These are phyloP conservation scores for Acrobasis suavella DNA, from an alignment of 2,888 invertebrate species.

Conservation along the genomic window DNA sequence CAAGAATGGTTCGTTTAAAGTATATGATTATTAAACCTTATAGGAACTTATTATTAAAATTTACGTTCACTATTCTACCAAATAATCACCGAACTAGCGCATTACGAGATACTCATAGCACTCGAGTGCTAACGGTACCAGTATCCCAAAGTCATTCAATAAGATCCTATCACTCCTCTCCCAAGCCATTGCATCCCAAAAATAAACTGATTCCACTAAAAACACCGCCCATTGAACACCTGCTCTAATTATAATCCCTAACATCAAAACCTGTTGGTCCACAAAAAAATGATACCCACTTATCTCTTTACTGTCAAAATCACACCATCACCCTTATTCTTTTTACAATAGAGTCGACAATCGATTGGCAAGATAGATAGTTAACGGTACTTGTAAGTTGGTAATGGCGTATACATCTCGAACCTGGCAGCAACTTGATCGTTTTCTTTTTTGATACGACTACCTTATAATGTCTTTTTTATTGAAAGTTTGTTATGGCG, in stretches of 20 bases:
- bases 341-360: slow-evolving; percentile 34
- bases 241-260: slow-evolving; percentile 70
- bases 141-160: slow-evolving; percentile 1
- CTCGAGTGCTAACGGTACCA: not conserved
- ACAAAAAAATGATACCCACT: slow-evolving; percentile 39
- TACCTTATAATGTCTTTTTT: slow-evolving; percentile 71
- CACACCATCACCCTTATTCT: slow-evolving; percentile 22
- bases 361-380: slow-evolving; percentile 25
- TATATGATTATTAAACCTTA: no score
- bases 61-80: no score
- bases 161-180: slow-evolving; percentile 18
- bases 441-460: slow-evolving; percentile 54
- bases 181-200: slow-evolving; percentile 15
- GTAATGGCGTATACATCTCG: slow-evolving; percentile 44
- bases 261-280: slow-evolving; percentile 58
- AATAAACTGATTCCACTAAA: slow-evolving; percentile 40
- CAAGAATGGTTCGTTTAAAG: no score
- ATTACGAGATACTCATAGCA: not conserved
- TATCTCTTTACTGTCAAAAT: slow-evolving; percentile 24
- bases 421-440: slow-evolving; percentile 40
- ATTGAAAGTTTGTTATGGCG: slow-evolving; percentile 48
- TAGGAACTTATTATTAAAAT: no score
- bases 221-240: slow-evolving; percentile 65
- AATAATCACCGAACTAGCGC: not conserved
- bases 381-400: slow-evolving; percentile 25